Base-by-base conservation (phyloP, 2,888 invertebrate species). In the Acanthopleura granulata region DNA sequence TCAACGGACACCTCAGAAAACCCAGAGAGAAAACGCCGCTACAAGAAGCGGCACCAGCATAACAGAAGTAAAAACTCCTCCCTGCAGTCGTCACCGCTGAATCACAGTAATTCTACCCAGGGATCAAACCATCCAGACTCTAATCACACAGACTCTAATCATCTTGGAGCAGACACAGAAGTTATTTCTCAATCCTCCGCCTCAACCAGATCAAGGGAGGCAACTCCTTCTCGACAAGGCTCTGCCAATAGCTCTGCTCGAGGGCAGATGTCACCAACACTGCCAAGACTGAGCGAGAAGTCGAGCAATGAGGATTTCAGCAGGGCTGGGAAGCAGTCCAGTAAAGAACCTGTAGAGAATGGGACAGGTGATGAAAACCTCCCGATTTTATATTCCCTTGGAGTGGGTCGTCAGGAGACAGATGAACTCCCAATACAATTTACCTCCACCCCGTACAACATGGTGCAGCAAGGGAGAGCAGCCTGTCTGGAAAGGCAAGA, bases 1-100 rank as follows among this genome's bases (percentile, higher is more conserved):
- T 86, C 85, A 3, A 84, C 86, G 12, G 88, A 88, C 77, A 83
- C 81, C 16, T 71, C 71, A 30, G 88, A 88, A 77, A 77, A 77
- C 49, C 79, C 79, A 49, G 83, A 81, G 61, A 81, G 82, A 66
- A 80, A 81, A 62, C 74, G 84, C 69, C 78, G 81, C 22, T 81
- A 82, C 66, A 81, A 81, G 72, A 84, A 83, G 69, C 84, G 83
- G 70, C 82, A 82, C 75, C 81, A 85, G 69, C 78, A 85, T 29
- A 86, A 88, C 72, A 81, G 81, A 76, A 77, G 79, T n/a, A 87
- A 86, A 76, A 88, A 83, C 78, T 81, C 79, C n/a, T 87, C 87
- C 3, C 76, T 83, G 74, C 81, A 82, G 6, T 66, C 66, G 3
- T 66, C 66, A 3, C 66, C 66, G 6, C 16, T 66, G 6, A 25